Evolutionary conservation across 1,140 invertebrate species (phyloP), one percentile per base, ranked within the genome.

Genomic region (Plodia interpunctella): DNA sequence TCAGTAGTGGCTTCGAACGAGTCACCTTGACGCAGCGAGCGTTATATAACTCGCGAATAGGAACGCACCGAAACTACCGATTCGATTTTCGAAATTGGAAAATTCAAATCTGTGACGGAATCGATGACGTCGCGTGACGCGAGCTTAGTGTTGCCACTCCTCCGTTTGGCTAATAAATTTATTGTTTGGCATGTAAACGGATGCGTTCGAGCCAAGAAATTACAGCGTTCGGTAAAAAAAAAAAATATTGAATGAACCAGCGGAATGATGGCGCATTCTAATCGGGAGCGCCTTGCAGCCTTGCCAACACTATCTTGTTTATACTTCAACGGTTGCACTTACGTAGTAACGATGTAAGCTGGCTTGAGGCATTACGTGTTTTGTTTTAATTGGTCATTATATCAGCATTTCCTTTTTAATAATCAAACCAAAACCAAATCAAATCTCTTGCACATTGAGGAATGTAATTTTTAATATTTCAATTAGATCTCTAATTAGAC

Each of bases 181-280:
- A 89, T 89, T 87, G 86, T 89, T 89, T 89, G 86, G 86, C 86
- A 86, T 89, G 86, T 87, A 87, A 87, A 87, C 84, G 84, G 84
- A 89, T 85, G 87, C 82, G 87, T 89, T 85, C 78, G 87, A 83
- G 87, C 87, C 87, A 89, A 89, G 84, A 89, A 89, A 89, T 87
- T 87, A 87, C 87, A 84, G 73, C 77, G 86, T 88, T 88, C 79
- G 81, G 84, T 80, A 77, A 81, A 88, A 88, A 77, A 81, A 88
- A 88, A 88, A 80, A 89, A 83, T 87, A 87, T 89, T 89, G 84
- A 87, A 89, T 87, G 84, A 87, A 87, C 74, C 69, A 75, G 62
- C 71, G 79, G 82, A 83, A 80, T 83, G 80, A 84, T 85, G 79
- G 80, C 78, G 77, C 80, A 83, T 75, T 81, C 67, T 83, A 79